A percentile compares a stretch with the other conserved stretches of the same genome.
phyloP scores from a whole-genome alignment of 2,113 vertebrate species.

The Ariopsis seemanni region DNA sequence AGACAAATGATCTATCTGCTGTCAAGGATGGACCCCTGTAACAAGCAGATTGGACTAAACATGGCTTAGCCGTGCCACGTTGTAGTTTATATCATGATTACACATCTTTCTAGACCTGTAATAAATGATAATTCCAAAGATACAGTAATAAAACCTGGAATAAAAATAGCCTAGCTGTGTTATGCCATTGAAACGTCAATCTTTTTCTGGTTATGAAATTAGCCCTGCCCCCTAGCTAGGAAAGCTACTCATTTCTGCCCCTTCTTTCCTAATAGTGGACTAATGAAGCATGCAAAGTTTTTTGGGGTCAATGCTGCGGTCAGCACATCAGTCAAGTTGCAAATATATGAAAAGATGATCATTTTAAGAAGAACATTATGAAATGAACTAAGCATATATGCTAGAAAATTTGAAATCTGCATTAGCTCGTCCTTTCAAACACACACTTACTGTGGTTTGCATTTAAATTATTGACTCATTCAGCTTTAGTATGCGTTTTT shows the following conservation, averaged over 20 bases:
- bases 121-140: neutral
- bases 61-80: neutral
- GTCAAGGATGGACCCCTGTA: neutral
- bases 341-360: neutral
- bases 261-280: neutral
- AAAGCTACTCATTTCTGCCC: neutral
- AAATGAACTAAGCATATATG: neutral
- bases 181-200: neutral
- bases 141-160: neutral
- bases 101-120: neutral
- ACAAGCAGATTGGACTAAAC: neutral
- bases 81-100: neutral
- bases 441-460: neutral
- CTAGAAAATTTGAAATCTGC: neutral
- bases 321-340: neutral
- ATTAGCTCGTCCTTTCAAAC: neutral
- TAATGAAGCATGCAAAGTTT: neutral
- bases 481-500: too few relatives aligned
- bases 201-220: neutral
- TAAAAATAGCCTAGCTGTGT: neutral
- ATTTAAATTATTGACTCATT: neutral
- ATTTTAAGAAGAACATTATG: neutral
- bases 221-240: too few relatives aligned
- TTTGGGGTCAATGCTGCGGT: neutral
- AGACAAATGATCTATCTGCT: constrained; percentile 52